Percentiles rank a stretch among this genome's conserved stretches.
Conservation (phyloP, 35 echinoderm and acorn worm genomes). For the Acanthaster planci region DNA sequence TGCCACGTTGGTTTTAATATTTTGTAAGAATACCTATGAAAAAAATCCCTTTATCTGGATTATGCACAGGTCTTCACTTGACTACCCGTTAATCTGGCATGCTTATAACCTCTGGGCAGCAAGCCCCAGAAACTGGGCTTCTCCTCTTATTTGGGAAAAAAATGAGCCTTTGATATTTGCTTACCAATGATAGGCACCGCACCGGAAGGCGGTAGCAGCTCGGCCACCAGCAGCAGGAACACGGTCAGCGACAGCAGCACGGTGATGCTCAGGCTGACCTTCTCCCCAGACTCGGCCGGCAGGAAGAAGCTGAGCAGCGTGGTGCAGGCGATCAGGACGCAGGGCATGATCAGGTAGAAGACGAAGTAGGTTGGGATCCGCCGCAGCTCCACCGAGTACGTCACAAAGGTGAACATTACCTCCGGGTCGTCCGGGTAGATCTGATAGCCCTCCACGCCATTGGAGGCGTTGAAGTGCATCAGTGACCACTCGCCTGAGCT, state of each 20-base stretch:
- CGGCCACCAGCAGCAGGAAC: slow-evolving; percentile 86
- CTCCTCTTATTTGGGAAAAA: no score
- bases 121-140: no score
- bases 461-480: slow-evolving; percentile 52
- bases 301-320: slow-evolving; percentile 97
- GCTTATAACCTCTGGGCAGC: no score
- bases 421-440: slow-evolving; percentile 76
- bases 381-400: slow-evolving; percentile 73
- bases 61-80: no score
- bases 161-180: no score
- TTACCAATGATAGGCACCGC: slow-evolving; percentile 90
- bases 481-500: slow-evolving; percentile 89
- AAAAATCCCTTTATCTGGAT: no score
- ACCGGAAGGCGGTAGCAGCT: slow-evolving; percentile 86
- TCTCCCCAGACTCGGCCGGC: slow-evolving; percentile 92
- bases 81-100: no score
- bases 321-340: slow-evolving; percentile 78
- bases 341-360: slow-evolving; percentile 98
- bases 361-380: slow-evolving; percentile 90
- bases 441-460: slow-evolving; percentile 47
- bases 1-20: no score
- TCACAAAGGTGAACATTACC: slow-evolving; percentile 65
- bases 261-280: slow-evolving; percentile 93
- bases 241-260: slow-evolving; percentile 90
- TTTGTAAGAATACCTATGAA: no score